phyloP scores from a whole-genome alignment of 2,797 vertebrate genomes.

The Melanotaenia nigrans region DNA sequence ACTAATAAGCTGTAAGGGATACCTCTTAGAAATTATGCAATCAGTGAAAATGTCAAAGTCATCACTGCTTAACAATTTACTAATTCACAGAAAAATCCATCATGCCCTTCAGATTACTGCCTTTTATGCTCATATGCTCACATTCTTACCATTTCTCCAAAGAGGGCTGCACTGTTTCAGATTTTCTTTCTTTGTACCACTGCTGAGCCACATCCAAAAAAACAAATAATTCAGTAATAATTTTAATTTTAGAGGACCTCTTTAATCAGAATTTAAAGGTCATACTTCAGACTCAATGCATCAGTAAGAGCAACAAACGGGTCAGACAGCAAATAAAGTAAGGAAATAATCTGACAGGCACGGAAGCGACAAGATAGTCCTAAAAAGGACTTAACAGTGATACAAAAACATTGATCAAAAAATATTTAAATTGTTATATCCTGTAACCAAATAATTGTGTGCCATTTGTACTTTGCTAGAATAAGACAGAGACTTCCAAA shows the following conservation, averaged over 20 bases:
- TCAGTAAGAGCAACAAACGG: neutral
- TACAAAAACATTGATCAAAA: neutral
- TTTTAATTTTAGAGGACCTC: neutral
- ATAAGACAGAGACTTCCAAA: neutral
- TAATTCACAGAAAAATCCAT: neutral
- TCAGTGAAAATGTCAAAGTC: neutral
- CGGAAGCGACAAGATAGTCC: neutral
- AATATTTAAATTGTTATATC: no score
- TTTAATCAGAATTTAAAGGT: neutral
- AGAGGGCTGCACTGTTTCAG: no score
- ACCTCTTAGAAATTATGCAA: neutral
- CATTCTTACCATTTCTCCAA: no score
- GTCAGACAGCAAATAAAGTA: neutral
- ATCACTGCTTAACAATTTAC: neutral
- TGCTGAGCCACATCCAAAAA: neutral
- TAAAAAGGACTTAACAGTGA: no score
- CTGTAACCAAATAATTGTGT: neutral
- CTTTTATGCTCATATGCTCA: no score
- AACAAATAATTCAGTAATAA: neutral
- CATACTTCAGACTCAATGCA: neutral
- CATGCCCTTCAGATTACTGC: neutral
- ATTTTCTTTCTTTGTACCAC: no score
- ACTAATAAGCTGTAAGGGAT: neutral
- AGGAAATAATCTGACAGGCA: neutral
- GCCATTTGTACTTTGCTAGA: constrained; percentile 1